A percentile compares a stretch with the other conserved stretches of the same genome.
Conservation (phyloP, 2,888 invertebrate species). For the Dynastes hyllus region DNA sequence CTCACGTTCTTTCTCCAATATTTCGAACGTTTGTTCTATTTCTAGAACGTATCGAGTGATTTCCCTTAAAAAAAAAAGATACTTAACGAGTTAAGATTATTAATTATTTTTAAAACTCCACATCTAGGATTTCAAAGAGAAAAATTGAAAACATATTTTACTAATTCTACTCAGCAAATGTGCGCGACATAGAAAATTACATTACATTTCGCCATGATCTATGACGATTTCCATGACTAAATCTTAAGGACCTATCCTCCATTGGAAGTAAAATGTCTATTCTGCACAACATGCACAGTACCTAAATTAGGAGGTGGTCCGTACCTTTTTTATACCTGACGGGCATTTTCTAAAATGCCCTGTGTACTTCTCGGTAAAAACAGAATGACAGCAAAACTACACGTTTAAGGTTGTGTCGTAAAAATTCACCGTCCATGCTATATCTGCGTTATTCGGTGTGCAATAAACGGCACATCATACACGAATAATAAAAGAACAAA, state of each 20-base stretch:
- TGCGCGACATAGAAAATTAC: too few relatives aligned
- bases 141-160: too few relatives aligned
- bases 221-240: too few relatives aligned
- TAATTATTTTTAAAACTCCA: conserved; percentile 3
- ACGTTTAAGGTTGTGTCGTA: conserved; percentile 12
- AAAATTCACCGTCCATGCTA: neutral
- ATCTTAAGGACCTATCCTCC: too few relatives aligned
- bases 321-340: conserved; percentile 30
- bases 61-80: neutral
- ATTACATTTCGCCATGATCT: too few relatives aligned
- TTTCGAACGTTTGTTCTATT: conserved; percentile 15
- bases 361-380: conserved; percentile 20
- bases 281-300: neutral
- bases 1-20: conserved; percentile 3
- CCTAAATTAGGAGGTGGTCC: conserved; percentile 10
- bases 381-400: neutral
- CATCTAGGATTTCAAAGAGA: too few relatives aligned
- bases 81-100: neutral
- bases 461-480: conserved; percentile 4
- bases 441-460: neutral
- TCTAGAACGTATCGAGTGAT: conserved; percentile 1
- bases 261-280: neutral
- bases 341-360: conserved; percentile 9
- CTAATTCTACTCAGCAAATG: too few relatives aligned
- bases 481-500: conserved; percentile 2